Evolutionary conservation across 2,113 vertebrate genomes (phyloP), one percentile per base, ranked within the genome.

Genomic region (Onychostruthus taczanowskii): DNA sequence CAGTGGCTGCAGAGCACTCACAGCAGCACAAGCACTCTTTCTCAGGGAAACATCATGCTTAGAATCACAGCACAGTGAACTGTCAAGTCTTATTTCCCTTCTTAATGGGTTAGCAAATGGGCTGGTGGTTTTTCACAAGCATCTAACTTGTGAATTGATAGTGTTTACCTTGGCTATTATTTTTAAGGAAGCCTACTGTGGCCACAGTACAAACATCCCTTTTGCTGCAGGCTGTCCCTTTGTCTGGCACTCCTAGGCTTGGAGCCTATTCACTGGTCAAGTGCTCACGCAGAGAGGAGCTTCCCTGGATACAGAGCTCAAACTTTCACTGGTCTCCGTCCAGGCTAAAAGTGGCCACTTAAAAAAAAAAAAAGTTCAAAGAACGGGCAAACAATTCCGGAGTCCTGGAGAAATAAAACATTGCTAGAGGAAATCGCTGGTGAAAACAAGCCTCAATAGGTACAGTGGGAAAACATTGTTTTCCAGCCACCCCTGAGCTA

Each of bases 21-120:
- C 61, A 67, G 75, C 50, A 59, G 43, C 33, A 20, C 44, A 35
- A 53, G 58, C 62, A 53, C 62, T 35, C 49, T 95, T 93, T 86
- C 83, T 80, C 84, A 89, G 50, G 62, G 69, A 94, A 96, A 85
- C 28, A 31, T 53, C 79, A 12, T 12, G 78, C 85, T 91, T 93
- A 95, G 68, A 95, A 91, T 95, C 84, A 93, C 84, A 79, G 55
- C 31, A 59, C 2, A 67, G 70, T 16, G 43, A 94, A 49, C 56
- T 95, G 90, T 81, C 91, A 96, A 92, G 41, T 95, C 77, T 72
- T 70, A 83, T 77, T 95, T 93, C 85, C 89, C 83, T 86, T 95
- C 76, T 86, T 87, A 84, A 67, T 64, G 47, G 22, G 18, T 75
- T 87, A 77, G 79, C 43, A 93, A 93, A 68, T 0, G 30, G 82